Base-by-base conservation (phyloP, 1,140 invertebrate genomes). In the Camponotus vicinus region DNA sequence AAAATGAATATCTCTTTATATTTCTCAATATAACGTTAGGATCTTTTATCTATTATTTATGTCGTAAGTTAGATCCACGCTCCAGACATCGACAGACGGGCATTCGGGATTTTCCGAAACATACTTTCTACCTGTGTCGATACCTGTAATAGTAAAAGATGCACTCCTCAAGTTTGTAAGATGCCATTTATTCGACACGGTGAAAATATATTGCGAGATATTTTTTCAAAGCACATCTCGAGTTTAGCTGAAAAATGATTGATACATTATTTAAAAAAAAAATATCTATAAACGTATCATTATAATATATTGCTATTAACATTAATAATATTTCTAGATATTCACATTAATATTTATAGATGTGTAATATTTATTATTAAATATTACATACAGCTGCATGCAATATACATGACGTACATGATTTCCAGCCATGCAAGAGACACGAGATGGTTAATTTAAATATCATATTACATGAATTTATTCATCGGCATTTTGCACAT, bases 41-140 rank as follows among this genome's bases (percentile, higher is more conserved):
- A 69, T 80, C 8, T 45, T 57, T 18, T 55, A 69, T 79, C 32
- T 82, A 73, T 82, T 82, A 82, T 82, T 82, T 82, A 82, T 73
- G 27, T 21, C 67, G 9, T 27, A 71, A 73, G 67, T 82, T 82
- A 61, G 52, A 32, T 82, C 34, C 37, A 6, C 49, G 13, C 67
- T 73, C 27, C 67, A 61, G 15, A 15, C 27, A 80, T 71, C 52
- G 79, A 45, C 78, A 27, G 37, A n/a, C 34, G 55, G 79, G 40
- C 79, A 82, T 61, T 21, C 67, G 67, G 79, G 79, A 82, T 82
- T 61, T 61, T 61, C 21, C 1, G 11, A 42, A 27, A 21, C 11
- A 34, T 8, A 37, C 79, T 15, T 11, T 7, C 27, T 18, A 37
- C 37, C 37, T 71, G 15, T 45, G 13, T 45, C 67, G 67, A 71